Evolutionary conservation across 2,888 invertebrate species (phyloP), one percentile per base, ranked within the genome.

Genomic region (Lasius fuliginosus): DNA sequence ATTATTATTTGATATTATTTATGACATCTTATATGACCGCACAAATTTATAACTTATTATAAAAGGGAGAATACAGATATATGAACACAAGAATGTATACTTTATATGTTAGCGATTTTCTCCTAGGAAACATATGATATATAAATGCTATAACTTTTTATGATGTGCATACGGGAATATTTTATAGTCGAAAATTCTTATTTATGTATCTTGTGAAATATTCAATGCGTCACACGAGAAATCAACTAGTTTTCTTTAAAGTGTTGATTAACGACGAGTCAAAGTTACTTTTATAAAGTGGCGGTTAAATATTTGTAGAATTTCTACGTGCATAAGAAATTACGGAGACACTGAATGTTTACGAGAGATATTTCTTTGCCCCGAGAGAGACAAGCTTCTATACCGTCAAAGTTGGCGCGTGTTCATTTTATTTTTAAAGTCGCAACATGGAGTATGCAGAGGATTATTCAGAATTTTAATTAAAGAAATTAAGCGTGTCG

Each of bases 391-490:
- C 67, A 42, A 42, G 64, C 68, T 62, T 30, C 73, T 69, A 79
- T 33, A 1, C 33, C 58, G 69, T 27, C 81, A 33, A 42, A 64
- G 53, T 49, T 60, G 73, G 62, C 73, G 69, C 62, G 75, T 69
- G 56, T 76, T 67, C 76, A 71, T 81, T 86, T 85, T 89, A 84
- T 85, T 89, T 87, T 85, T 84, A 56, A 82, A 75, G 58, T 36
- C 71, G 73, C 83, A 49, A 90, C 90, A 88, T 33, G 68, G 67
- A 53, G 56, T 53, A 58, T 49, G 42, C 64, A 73, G 89, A 77
- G 89, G 86, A 79, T 83, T 88, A 88, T 88, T 90, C 89, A 91
- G 93, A 93, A 93, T 93, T 93, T 93, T 92, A 93, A 93, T 93
- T 93, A 92, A 90, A 88, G 88, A 88, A 92, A 93, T 93, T 93